phyloP scores from a whole-genome alignment of 2,888 invertebrate genomes.

The Oligia fasciuncula region DNA sequence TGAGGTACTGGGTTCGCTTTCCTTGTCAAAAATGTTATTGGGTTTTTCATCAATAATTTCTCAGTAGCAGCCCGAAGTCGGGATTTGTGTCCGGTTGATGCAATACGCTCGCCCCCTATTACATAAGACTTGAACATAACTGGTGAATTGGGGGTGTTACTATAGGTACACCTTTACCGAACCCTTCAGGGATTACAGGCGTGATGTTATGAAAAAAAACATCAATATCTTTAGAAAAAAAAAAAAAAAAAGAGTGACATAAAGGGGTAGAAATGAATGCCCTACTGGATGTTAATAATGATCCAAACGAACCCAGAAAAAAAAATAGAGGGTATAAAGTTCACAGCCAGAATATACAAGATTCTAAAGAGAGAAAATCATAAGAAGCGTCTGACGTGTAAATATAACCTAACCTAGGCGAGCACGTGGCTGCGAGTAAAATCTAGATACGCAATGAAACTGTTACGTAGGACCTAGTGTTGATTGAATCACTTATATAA shows the following conservation, averaged over 20 bases:
- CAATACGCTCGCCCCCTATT: neutral
- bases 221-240: neutral
- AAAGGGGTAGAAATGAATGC: neutral
- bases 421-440: constrained; percentile 16
- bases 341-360: neutral
- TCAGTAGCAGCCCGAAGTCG: neutral
- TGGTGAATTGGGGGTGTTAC: neutral
- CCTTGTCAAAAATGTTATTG: neutral
- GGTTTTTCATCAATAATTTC: neutral
- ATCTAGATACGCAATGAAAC: constrained; percentile 15
- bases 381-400: neutral
- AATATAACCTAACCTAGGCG: constrained; percentile 22
- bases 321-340: neutral
- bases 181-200: neutral
- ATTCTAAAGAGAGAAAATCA: neutral
- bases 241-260: neutral
- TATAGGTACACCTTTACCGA: neutral
- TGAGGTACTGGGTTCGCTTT: neutral
- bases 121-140: neutral
- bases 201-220: neutral
- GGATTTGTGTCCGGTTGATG: neutral
- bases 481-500: neutral
- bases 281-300: neutral
- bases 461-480: neutral
- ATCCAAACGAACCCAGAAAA: neutral